phyloP scores from a whole-genome alignment of 2,113 vertebrate species.

The Siphamia tubifer region DNA sequence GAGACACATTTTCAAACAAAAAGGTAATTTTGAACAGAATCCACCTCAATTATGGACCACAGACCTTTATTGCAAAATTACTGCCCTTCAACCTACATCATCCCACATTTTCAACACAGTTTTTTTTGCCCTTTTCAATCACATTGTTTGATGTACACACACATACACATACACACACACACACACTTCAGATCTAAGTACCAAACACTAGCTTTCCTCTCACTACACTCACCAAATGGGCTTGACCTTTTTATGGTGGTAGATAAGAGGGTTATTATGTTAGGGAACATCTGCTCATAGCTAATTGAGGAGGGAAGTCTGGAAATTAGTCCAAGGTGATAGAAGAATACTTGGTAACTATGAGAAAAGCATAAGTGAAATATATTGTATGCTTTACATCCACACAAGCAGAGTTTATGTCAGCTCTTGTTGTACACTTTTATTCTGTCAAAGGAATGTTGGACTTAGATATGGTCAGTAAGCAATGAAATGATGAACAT shows the following conservation, averaged over 20 bases:
- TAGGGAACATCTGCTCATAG: conserved; percentile 45
- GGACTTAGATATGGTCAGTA: not conserved
- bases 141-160: conserved; percentile 9
- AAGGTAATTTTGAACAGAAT: conserved; percentile 2
- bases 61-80: not conserved
- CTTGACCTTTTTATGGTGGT: conserved; percentile 53
- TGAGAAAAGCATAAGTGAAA: too few relatives aligned
- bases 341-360: not conserved
- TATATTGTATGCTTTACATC: conserved; percentile 21
- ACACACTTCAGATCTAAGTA: conserved; percentile 28
- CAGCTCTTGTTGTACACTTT: too few relatives aligned
- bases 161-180: not conserved
- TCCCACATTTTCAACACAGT: not conserved
- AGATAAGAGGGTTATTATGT: conserved; percentile 53
- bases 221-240: conserved; percentile 20
- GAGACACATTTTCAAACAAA: conserved; percentile 10
- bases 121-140: conserved; percentile 11
- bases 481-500: not conserved
- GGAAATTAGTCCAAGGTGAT: conserved; percentile 15
- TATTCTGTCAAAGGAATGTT: too few relatives aligned
- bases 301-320: conserved; percentile 47
- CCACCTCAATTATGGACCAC: conserved; percentile 17
- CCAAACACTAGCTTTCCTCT: conserved; percentile 43
- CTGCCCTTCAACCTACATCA: conserved; percentile 12
- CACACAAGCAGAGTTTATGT: not conserved